A percentile compares a stretch with the other conserved stretches of the same genome.
phyloP scores from a whole-genome alignment of 1,140 invertebrate species.

The Paraescarpia echinospica region DNA sequence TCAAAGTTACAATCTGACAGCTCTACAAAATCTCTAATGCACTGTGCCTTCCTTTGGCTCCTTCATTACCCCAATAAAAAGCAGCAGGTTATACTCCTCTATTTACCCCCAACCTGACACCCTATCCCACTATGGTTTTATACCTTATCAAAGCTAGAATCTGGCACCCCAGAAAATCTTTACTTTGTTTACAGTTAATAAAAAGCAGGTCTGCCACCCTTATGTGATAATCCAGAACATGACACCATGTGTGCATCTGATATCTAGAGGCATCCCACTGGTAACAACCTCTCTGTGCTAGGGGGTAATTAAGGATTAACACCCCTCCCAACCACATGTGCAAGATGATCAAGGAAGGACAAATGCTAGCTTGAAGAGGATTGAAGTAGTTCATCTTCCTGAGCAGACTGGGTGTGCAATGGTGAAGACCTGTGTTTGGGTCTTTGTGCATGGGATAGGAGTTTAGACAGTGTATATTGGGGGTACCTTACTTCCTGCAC shows the following conservation, averaged over 20 bases:
- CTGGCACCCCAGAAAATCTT: not conserved
- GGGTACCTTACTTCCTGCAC: not conserved
- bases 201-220: not conserved
- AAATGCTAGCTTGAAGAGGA: not conserved
- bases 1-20: not conserved
- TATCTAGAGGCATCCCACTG: not conserved
- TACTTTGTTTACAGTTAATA: not conserved
- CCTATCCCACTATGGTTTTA: not conserved
- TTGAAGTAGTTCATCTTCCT: not conserved
- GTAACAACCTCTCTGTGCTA: not conserved
- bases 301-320: not conserved
- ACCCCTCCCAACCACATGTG: not conserved
- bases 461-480: not conserved
- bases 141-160: not conserved
- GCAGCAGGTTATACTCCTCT: not conserved
- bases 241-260: not conserved
- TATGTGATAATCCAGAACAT: not conserved
- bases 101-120: not conserved
- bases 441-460: not conserved
- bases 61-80: not conserved
- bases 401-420: no score
- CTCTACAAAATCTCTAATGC: not conserved
- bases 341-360: not conserved
- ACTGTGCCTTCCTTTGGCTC: not conserved
- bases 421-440: not conserved